Base-by-base conservation (phyloP, 2,797 vertebrate genomes). In the Periophthalmus magnuspinnatus region DNA sequence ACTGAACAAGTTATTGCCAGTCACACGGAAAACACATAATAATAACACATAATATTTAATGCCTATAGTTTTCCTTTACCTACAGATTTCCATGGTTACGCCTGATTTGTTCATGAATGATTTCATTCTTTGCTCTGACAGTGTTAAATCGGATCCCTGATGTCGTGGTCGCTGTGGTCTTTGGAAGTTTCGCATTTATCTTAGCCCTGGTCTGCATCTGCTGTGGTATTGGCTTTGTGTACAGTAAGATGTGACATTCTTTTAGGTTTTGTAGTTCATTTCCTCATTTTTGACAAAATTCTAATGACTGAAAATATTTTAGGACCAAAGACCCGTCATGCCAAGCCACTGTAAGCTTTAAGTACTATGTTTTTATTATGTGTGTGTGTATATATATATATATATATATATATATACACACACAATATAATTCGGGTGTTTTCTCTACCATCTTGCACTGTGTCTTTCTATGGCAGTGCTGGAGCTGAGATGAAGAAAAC, bases 181-280 rank as follows among this genome's bases (percentile, higher is more conserved):
- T 94, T 60, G 82, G 85, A 63, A 76, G 82, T 72, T 92, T 93
- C 61, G 55, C 63, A 0, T 3, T 86, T 11, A 1, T 93, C 56
- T n/a, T 92, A 10, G 0, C 79, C 21, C 22, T 90, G 36, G 76
- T 93, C 58, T 76, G 58, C 0, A 0, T 33, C 19, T 93, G 92
- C 54, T 93, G 92, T 61, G 16, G 70, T 2, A 21, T 76, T 50
- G 91, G 89, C 76, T 66, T 76, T 4, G 0, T 87, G 5, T 72
- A 76, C 71, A 84, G 93, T 94, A 69, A 91, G 93, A 90, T 63
- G 2, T 56, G 2, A 11, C 2, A 0, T 4, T 21, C 0, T 32
- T 32, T 65, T 10, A 50, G 2, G 3, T 47, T 63, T 24, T 17
- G 6, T 41, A 22, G n/a, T 64, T 16, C 16, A 28, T 64, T 64